Conservation (phyloP, 2,797 vertebrate species). For the Poliocrania exsul region DNA sequence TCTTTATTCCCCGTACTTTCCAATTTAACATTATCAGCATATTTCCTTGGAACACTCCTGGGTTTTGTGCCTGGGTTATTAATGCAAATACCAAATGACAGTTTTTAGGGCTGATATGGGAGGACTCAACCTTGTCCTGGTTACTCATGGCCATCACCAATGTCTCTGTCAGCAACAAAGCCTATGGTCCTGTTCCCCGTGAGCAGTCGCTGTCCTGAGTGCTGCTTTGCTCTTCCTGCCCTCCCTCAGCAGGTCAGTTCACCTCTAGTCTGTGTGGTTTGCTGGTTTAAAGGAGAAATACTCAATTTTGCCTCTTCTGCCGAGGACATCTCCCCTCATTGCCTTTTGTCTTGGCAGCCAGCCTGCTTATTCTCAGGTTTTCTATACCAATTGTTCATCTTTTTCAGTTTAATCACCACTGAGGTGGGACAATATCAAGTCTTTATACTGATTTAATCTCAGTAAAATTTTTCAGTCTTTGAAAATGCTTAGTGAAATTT, state of each 20-base stretch:
- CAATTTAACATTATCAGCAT: background rate
- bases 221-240: background rate
- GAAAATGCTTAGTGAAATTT: background rate
- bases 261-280: background rate
- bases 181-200: background rate
- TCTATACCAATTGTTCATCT: background rate
- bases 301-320: background rate
- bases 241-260: background rate
- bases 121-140: background rate
- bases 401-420: background rate
- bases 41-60: background rate
- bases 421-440: background rate
- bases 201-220: background rate
- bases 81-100: background rate
- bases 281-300: background rate
- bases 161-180: background rate
- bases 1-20: background rate
- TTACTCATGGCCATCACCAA: background rate
- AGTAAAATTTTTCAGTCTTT: background rate
- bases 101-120: background rate
- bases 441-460: background rate
- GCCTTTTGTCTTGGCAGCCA: background rate
- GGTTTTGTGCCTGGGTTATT: background rate
- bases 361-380: background rate
- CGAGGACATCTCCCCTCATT: accelerated